These are phyloP conservation scores for Idaea aversata DNA, from an alignment of 2,888 invertebrate genomes.

Conservation along the genomic window DNA sequence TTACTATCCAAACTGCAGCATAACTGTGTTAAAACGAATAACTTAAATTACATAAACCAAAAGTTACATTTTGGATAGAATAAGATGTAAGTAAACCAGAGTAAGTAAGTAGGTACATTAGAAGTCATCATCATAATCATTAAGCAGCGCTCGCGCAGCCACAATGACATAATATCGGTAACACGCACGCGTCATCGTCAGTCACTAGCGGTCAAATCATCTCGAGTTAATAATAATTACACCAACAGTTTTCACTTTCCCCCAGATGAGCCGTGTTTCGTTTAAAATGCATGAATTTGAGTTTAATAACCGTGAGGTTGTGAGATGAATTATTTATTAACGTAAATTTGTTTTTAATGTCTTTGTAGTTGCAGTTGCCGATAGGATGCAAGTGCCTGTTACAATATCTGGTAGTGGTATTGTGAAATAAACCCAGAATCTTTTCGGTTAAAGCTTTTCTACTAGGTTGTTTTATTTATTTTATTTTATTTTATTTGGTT, in stretches of 20 bases:
- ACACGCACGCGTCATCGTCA: background rate
- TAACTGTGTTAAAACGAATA: background rate
- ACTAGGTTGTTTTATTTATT: too few species aligned
- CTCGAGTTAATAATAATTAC: constrained; percentile 19
- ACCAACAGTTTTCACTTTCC: constrained; percentile 48
- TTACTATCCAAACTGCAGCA: background rate
- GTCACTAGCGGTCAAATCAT: constrained; percentile 8
- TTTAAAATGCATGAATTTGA: constrained; percentile 62
- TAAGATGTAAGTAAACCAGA: background rate
- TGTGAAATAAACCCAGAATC: too few species aligned
- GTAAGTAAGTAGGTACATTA: background rate
- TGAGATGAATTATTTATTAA: constrained; percentile 62
- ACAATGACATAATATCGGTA: background rate
- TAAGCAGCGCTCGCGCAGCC: background rate
- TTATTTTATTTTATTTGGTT: too few species aligned
- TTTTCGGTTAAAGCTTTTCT: too few species aligned
- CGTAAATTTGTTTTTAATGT: constrained; percentile 1
- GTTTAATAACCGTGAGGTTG: constrained; percentile 65
- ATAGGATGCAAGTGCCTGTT: background rate
- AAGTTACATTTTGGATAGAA: background rate
- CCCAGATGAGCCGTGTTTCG: constrained; percentile 37
- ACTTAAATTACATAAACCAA: background rate
- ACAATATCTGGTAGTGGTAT: background rate
- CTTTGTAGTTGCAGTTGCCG: background rate
- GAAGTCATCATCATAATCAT: background rate